Percentiles rank a stretch among this genome's conserved stretches.
phyloP scores from a whole-genome alignment of 2,888 invertebrate species.

The Spatulosminthurus flaviceps region DNA sequence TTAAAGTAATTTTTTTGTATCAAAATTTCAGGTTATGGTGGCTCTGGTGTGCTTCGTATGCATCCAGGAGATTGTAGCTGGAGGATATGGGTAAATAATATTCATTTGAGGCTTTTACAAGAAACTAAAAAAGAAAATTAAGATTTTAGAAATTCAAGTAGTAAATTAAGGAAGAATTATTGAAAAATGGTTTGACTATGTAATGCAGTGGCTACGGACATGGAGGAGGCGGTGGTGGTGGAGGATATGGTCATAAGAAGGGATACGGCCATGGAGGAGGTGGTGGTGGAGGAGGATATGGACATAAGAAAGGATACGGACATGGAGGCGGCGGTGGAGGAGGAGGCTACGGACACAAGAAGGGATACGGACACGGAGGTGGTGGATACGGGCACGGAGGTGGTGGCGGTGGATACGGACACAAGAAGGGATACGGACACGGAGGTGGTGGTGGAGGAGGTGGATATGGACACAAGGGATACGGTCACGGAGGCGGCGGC shows the following conservation, averaged over 20 bases:
- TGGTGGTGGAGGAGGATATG: constrained; percentile 30
- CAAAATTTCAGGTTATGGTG: constrained; percentile 26
- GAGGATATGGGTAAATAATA: constrained; percentile 22
- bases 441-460: constrained; percentile 39
- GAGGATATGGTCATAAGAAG: constrained; percentile 10
- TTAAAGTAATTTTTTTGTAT: too few relatives aligned
- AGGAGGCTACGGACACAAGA: constrained; percentile 24
- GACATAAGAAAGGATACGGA: constrained; percentile 20
- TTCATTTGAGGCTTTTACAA: too few relatives aligned
- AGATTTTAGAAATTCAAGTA: too few relatives aligned
- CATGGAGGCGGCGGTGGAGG: constrained; percentile 39
- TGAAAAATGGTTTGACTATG: too few relatives aligned
- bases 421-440: constrained; percentile 38
- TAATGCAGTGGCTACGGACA: constrained; percentile 10
- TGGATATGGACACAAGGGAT: constrained; percentile 38
- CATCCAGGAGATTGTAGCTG: constrained; percentile 28
- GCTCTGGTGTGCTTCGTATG: constrained; percentile 42
- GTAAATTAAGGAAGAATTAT: too few relatives aligned
- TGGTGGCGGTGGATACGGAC: constrained; percentile 38
- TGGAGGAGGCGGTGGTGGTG: constrained; percentile 4
- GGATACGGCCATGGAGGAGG: constrained; percentile 28
- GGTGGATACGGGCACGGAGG: constrained; percentile 22
- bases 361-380: background rate
- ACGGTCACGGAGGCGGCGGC: constrained; percentile 33
- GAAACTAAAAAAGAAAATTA: too few relatives aligned